These are phyloP conservation scores for Laothoe populi DNA, from an alignment of 2,888 invertebrate genomes.

Conservation along the genomic window DNA sequence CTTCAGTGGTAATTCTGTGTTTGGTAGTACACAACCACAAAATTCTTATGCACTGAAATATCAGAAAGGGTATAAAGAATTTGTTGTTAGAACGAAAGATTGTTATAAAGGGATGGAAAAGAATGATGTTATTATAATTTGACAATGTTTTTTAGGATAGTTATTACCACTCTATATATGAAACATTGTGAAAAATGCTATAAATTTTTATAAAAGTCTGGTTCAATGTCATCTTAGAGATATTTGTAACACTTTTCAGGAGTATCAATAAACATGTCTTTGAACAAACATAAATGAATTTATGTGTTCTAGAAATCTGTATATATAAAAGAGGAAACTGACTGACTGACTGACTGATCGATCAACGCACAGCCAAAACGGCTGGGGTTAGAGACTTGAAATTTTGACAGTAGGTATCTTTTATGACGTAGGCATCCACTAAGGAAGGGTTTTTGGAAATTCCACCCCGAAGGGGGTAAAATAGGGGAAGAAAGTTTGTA, in stretches of 20 bases:
- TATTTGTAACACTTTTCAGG: too few relatives aligned
- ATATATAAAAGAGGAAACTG: too few relatives aligned
- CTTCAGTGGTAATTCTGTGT: conserved; percentile 61
- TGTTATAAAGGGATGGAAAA: conserved; percentile 54
- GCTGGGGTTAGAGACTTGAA: too few relatives aligned
- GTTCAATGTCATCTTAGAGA: too few relatives aligned
- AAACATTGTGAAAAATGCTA: not conserved
- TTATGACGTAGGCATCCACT: too few relatives aligned
- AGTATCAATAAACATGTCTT: not conserved
- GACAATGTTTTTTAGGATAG: not conserved
- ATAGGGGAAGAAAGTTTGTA: too few relatives aligned
- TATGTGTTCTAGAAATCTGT: not conserved
- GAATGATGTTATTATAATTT: conserved; percentile 62
- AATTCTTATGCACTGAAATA: conserved; percentile 74
- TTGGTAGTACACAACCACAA: conserved; percentile 56
- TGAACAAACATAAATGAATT: not conserved
- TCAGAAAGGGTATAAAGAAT: conserved; percentile 70
- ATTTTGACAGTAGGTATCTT: too few relatives aligned
- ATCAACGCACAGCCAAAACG: too few relatives aligned
- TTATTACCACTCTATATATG: not conserved
- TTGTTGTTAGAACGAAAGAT: conserved; percentile 41
- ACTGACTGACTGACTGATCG: too few relatives aligned
- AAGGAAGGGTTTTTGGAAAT: too few relatives aligned
- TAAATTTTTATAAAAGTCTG: not conserved
- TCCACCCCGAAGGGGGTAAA: too few relatives aligned